Percentiles rank a stretch among this genome's conserved stretches.
phyloP scores from a whole-genome alignment of 2,888 invertebrate genomes.

The Stegophylla sp. region DNA sequence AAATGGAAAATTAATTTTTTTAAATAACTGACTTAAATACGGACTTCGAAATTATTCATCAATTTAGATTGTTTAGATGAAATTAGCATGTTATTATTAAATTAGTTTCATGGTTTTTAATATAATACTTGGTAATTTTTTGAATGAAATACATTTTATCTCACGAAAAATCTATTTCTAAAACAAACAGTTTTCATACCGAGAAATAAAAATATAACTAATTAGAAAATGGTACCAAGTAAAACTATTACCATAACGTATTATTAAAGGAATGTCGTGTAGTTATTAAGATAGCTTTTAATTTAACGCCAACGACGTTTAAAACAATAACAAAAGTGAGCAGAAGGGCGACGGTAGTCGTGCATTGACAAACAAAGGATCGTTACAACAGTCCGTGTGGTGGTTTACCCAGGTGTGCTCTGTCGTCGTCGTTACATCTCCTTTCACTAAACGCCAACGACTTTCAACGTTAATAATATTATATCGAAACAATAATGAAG shows the following conservation, averaged over 20 bases:
- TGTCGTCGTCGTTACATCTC: conserved; percentile 1
- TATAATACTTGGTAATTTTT: background rate
- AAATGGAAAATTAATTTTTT: too few species aligned
- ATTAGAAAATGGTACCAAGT: conserved; percentile 14
- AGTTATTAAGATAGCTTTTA: conserved; percentile 26
- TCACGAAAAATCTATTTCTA: background rate
- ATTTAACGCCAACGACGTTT: conserved; percentile 22
- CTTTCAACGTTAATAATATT: background rate
- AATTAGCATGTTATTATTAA: too few species aligned
- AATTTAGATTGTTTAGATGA: too few species aligned
- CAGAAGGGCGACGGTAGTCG: background rate
- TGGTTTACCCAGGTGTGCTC: conserved; percentile 32
- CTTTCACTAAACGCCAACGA: background rate
- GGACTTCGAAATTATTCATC: background rate
- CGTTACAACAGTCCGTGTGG: conserved; percentile 42
- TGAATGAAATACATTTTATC: background rate
- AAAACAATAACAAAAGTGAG: conserved; percentile 63
- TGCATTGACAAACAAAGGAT: conserved; percentile 45
- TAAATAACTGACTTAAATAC: background rate
- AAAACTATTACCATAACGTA: conserved; percentile 27
- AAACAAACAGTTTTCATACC: background rate
- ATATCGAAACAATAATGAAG: background rate
- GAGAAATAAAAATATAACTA: background rate
- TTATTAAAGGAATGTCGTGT: conserved; percentile 2
- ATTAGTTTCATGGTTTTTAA: too few species aligned